These are phyloP conservation scores for Terebella lapidaria DNA, from an alignment of 2,888 invertebrate species.

Conservation along the genomic window DNA sequence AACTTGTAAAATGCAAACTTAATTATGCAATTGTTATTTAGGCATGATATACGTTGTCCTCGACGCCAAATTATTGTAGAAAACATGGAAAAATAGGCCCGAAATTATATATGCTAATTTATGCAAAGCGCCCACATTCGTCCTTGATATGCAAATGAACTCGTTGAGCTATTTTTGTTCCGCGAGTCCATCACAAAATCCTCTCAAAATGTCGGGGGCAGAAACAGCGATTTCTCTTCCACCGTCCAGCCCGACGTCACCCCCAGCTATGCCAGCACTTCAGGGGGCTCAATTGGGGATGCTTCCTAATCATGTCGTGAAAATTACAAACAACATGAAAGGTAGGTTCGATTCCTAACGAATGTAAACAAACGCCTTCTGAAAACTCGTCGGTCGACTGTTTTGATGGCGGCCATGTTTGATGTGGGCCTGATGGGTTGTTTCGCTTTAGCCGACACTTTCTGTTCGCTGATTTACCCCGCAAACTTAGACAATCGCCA, in stretches of 20 bases:
- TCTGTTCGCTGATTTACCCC: no score
- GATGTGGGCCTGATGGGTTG: neutral
- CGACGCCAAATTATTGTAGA: no score
- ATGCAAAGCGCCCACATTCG: neutral
- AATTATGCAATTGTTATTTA: no score
- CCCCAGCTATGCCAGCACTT: neutral
- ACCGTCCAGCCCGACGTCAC: neutral
- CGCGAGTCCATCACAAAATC: neutral
- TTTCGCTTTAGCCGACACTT: no score
- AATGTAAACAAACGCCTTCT: neutral
- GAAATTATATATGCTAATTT: neutral
- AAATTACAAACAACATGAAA: neutral
- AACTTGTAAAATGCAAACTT: no score
- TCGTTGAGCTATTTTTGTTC: neutral
- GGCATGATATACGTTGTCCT: no score
- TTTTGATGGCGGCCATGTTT: neutral
- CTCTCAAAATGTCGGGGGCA: neutral
- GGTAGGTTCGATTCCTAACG: neutral
- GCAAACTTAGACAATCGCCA: no score
- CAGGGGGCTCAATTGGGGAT: neutral
- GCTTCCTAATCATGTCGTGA: neutral
- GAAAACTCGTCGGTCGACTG: neutral
- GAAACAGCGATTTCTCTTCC: neutral
- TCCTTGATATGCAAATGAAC: neutral
- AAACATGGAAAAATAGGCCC: no score